phyloP scores from a whole-genome alignment of 64 coral and sea anemone genomes.

The Stylophora pistillata region DNA sequence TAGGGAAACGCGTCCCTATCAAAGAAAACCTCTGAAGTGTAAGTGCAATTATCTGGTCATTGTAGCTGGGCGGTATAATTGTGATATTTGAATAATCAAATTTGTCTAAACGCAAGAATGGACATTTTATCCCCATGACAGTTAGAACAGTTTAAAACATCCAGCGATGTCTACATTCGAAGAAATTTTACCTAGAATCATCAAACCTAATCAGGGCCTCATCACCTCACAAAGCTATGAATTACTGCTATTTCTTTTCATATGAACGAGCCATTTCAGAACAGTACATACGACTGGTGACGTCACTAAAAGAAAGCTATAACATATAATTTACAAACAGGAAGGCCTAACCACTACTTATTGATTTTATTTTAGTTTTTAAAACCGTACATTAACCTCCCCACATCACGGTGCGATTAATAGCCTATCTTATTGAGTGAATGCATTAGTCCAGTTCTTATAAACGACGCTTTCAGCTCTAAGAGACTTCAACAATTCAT shows the following conservation, averaged over 20 bases:
- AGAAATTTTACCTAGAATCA: neutral
- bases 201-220: neutral
- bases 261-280: neutral
- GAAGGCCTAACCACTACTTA: neutral
- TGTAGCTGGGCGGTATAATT: conserved; percentile 4
- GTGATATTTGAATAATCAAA: neutral
- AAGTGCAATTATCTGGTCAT: neutral
- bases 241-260: neutral
- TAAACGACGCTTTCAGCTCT: neutral
- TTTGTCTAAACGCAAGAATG: neutral
- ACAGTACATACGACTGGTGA: neutral
- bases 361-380: conserved; percentile 26
- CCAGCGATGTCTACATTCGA: neutral
- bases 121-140: neutral
- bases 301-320: neutral
- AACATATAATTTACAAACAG: neutral
- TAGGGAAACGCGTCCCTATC: neutral
- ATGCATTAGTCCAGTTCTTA: neutral
- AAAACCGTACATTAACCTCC: conserved; percentile 11
- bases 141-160: neutral
- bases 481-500: neutral
- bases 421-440: neutral
- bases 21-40: neutral
- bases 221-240: too few species aligned
- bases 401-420: neutral